phyloP scores from a whole-genome alignment of 2,888 invertebrate genomes.

The Mythimna vitellina region DNA sequence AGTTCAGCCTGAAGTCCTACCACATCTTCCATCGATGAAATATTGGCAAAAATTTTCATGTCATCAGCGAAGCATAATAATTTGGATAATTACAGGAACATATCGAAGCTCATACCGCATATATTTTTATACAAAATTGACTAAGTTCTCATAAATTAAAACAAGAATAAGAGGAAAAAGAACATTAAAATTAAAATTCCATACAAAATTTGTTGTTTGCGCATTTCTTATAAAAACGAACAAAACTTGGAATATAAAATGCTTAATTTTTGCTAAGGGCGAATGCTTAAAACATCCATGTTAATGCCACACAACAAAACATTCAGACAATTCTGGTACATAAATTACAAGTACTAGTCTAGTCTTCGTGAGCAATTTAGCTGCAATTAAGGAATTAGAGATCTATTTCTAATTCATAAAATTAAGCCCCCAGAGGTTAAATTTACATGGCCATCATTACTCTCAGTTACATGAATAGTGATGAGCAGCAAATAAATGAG shows the following conservation, averaged over 20 bases:
- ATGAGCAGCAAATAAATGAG: too few species aligned
- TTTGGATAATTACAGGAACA: too few species aligned
- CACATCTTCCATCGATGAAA: too few species aligned
- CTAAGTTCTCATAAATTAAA: neutral
- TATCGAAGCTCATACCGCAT: too few species aligned
- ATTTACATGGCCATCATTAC: neutral
- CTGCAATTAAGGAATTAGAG: neutral
- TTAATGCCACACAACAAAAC: slow-evolving; percentile 25
- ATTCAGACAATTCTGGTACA: slow-evolving; percentile 5
- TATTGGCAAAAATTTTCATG: too few species aligned
- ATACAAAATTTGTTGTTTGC: slow-evolving; percentile 13
- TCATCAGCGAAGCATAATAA: too few species aligned
- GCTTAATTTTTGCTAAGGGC: slow-evolving; percentile 39
- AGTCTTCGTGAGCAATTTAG: slow-evolving; percentile 3
- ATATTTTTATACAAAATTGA: too few species aligned
- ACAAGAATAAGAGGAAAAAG: neutral
- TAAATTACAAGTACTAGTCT: slow-evolving; percentile 7
- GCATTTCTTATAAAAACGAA: slow-evolving; percentile 37
- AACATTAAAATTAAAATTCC: slow-evolving; percentile 22
- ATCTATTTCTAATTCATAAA: neutral
- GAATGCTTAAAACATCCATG: slow-evolving; percentile 36
- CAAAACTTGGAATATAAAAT: slow-evolving; percentile 54
- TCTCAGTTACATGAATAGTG: too few species aligned
- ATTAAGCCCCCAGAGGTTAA: neutral
- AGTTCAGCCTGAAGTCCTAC: too few species aligned